phyloP scores from a whole-genome alignment of 2,113 vertebrate species.

The Sorex araneus region DNA sequence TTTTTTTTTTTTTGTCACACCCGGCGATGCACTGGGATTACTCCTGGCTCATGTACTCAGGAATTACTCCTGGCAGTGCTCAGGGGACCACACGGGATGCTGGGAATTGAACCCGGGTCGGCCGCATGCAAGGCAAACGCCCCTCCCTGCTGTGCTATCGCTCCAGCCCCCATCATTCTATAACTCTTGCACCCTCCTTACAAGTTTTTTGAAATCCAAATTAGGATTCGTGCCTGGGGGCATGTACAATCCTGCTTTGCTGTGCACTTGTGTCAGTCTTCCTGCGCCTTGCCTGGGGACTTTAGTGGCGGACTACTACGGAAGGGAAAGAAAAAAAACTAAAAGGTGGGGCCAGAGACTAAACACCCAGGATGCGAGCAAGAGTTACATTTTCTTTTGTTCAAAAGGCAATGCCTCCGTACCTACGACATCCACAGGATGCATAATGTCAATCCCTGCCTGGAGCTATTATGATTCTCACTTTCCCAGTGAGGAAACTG shows the following conservation, averaged over 20 bases:
- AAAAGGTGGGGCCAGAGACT: not conserved
- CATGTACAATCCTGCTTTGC: not conserved
- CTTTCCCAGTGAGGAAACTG: not conserved
- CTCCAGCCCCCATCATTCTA: not conserved
- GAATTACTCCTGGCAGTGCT: too few relatives aligned
- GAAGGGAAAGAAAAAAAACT: not conserved
- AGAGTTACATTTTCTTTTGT: not conserved
- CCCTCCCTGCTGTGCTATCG: too few relatives aligned
- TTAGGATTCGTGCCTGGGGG: not conserved
- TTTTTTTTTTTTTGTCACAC: too few relatives aligned
- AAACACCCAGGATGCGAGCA: not conserved
- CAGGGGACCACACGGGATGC: too few relatives aligned
- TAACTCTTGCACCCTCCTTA: not conserved
- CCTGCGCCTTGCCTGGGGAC: not conserved
- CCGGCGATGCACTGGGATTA: too few relatives aligned
- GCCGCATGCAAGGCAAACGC: too few relatives aligned
- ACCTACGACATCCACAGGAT: not conserved
- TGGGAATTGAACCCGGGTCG: too few relatives aligned
- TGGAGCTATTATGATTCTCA: not conserved
- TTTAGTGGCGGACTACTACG: not conserved
- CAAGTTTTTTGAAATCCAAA: not conserved
- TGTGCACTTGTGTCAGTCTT: not conserved
- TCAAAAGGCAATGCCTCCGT: not conserved
- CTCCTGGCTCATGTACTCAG: too few relatives aligned
- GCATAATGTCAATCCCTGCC: not conserved